phyloP scores from a whole-genome alignment of 2,888 invertebrate genomes.

The Formica aserva region DNA sequence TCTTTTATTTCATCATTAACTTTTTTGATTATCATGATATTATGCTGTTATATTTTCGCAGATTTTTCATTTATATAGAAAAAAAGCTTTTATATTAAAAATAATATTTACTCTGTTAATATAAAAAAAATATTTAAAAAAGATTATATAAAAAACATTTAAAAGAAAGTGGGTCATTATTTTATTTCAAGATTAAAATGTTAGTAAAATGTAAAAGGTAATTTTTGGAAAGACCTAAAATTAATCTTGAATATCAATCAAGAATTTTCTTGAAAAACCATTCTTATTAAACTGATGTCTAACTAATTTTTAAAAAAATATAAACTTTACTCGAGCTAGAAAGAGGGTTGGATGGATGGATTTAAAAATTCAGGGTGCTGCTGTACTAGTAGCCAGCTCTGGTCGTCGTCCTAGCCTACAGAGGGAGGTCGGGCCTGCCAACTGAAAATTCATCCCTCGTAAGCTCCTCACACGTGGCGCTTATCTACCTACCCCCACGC shows the following conservation, averaged over 20 bases:
- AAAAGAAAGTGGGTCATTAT: neutral
- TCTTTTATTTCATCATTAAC: neutral
- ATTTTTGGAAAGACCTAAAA: neutral
- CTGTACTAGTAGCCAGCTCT: neutral
- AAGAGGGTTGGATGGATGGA: neutral
- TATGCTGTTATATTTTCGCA: neutral
- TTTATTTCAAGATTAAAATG: neutral
- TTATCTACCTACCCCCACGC: slow-evolving; percentile 56
- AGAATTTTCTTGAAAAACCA: neutral
- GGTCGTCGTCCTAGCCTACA: slow-evolving; percentile 63
- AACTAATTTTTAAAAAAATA: neutral
- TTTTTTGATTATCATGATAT: neutral
- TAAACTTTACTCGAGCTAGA: neutral
- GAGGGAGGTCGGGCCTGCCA: slow-evolving; percentile 77
- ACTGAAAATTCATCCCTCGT: slow-evolving; percentile 72
- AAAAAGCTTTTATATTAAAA: neutral
- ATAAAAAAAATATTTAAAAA: neutral
- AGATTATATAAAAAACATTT: neutral
- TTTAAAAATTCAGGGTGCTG: neutral
- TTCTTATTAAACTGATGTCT: neutral
- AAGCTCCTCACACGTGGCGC: slow-evolving; percentile 78
- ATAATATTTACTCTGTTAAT: neutral
- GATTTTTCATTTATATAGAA: neutral
- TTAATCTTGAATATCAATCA: neutral
- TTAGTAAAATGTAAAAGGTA: neutral